Evolutionary conservation across 2,113 vertebrate genomes (phyloP).

Genomic region (Bos taurus): DNA sequence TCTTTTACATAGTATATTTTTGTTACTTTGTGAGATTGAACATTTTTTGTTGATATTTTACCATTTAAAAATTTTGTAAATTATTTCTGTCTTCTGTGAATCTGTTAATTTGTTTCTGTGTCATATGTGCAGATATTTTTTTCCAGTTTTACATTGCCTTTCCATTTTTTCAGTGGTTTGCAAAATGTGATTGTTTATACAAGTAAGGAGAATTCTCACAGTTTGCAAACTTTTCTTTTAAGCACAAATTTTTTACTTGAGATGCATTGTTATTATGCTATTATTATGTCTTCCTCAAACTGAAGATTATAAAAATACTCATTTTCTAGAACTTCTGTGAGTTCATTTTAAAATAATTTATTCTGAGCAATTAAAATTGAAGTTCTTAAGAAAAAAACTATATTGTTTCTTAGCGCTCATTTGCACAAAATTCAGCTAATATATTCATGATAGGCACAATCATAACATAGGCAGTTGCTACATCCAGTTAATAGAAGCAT

Average conservation of each 20-base stretch:
- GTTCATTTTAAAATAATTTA: constrained; percentile 1
- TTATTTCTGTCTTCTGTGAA: constrained; percentile 19
- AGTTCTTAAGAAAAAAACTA: neutral
- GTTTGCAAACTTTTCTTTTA: neutral
- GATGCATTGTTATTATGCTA: neutral
- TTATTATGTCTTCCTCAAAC: neutral
- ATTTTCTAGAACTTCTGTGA: neutral
- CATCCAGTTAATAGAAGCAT: neutral
- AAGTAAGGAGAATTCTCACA: neutral
- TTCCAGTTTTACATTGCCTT: constrained; percentile 10
- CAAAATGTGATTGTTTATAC: neutral
- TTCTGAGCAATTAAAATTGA: neutral
- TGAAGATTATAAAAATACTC: neutral
- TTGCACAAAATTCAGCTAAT: neutral
- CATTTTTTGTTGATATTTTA: constrained; percentile 27
- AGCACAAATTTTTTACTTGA: neutral
- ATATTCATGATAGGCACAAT: neutral
- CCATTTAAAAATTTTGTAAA: constrained; percentile 45
- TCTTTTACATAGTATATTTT: constrained; percentile 27
- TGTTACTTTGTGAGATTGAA: constrained; percentile 13
- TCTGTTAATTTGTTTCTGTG: constrained; percentile 18
- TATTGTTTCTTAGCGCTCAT: constrained; percentile 27
- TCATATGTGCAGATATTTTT: neutral
- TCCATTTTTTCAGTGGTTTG: constrained; percentile 1
- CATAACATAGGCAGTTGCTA: neutral